Base-by-base conservation (phyloP, 2,113 vertebrate genomes). In the Spilogale gracilis region DNA sequence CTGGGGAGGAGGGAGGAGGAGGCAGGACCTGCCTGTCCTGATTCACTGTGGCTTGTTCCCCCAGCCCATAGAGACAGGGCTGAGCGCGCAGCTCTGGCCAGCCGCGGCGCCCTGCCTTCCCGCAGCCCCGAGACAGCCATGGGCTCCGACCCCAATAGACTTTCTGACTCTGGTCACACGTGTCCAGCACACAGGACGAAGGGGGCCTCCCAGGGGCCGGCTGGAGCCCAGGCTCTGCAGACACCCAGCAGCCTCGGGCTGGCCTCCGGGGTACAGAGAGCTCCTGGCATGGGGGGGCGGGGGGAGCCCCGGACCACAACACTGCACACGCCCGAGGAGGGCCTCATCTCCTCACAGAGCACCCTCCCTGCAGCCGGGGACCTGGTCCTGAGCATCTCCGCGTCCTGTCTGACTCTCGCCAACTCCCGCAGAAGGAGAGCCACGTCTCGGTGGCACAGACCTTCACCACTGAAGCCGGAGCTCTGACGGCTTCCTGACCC, bases 331-430 rank as follows among this genome's bases (percentile, higher is more conserved):
- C 43, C 73, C 43, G 2, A 16, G 43, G 38, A 21, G 4, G 16
- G 45, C 45, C 73, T 45, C 71, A 2, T 27, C 73, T 76, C n/a
- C n/a, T 9, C 9, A 3, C 9, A 5, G 17, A 43, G 69, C 20
- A 0, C 20, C 18, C 69, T 73, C n/a, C 69, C 4, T 9, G 6
- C 5, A 3, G 69, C 0, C 12, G 6, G 25, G 58, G 71, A 14
- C 16, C 52, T 5, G 1, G 48, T n/a, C 73, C 14, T 3, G 10
- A 48, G 6, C 16, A 1, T 4, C 9, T 38, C 61, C 1, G 6
- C 2, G 73, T 30, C 73, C 73, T 13, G 12, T 76, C 25, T 27
- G 43, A 76, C 73, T 8, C 73, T 4, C 25, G 3, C 73, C 5
- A 25, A 50, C 73, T 14, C 1, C 14, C 73, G 9, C 12, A 3